Evolutionary conservation across 2,888 invertebrate species (phyloP), one percentile per base, ranked within the genome.

Genomic region (Scaptomyza caliginosa): DNA sequence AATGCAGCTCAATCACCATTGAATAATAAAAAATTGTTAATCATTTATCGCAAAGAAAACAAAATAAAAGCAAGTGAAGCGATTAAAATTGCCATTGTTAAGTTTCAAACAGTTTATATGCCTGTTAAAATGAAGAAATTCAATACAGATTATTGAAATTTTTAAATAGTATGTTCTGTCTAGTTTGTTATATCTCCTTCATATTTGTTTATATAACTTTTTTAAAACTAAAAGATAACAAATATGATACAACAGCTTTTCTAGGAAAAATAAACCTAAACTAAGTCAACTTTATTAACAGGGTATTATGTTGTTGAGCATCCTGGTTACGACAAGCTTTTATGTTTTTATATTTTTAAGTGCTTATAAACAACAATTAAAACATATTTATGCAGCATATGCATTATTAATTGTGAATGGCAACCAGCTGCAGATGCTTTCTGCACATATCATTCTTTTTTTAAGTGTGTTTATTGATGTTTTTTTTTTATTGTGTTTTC

Each of bases 361-460:
- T 69, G 43, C 63, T 40, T 63, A 32, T 56, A 36, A 65, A 65
- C 51, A 72, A 64, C 45, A 72, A 72, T 74, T 59, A 56, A 49
- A 64, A 45, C 52, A 26, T 38, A 70, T 65, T 51, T 40, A 28
- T 36, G 48, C 16, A 46, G 36, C 50, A 48, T 50, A 51, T 72
- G 45, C 24, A 81, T 77, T 84, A 77, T 74, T 77, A 70, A 81
- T 74, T 55, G 42, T 38, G 34, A 7, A 13, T 46, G 48, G 26
- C 34, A 30, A 8, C 21, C 39, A 32, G 32, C 23, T 48, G 58
- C 51, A 39, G 34, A 40, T 55, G 55, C 57, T 58, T 39, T 28
- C 55, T 43, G 60, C 11, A 13, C 43, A 17, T 50, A 21, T 23
- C 2, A 26, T 43, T 24, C 6, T 16, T 16, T 28, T 36, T 26